Evolutionary conservation across 2,797 vertebrate species (phyloP).

Genomic region (Echeneis naucrates): DNA sequence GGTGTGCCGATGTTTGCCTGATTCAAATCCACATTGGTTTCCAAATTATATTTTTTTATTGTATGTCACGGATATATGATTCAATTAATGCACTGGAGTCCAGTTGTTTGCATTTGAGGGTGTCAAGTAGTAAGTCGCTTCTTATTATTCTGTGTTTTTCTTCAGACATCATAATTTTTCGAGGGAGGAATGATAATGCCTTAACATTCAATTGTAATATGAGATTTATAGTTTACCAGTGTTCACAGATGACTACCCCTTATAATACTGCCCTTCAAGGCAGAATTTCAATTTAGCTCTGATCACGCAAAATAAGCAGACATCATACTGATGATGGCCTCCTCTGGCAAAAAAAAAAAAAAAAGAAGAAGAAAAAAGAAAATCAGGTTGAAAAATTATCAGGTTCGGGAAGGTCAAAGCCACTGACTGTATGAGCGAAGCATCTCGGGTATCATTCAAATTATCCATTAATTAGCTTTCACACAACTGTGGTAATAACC

Average conservation of each 20-base stretch:
- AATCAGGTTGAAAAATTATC: conserved; percentile 76
- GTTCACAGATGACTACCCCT: conserved; percentile 64
- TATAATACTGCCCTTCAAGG: conserved; percentile 68
- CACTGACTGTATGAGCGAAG: conserved; percentile 79
- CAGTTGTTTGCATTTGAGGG: conserved; percentile 22
- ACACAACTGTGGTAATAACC: conserved; percentile 84
- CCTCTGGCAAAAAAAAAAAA: conserved; percentile 24
- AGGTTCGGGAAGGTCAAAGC: conserved; percentile 90
- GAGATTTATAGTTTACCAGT: conserved; percentile 55
- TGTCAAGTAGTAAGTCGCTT: neutral
- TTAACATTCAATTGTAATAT: conserved; percentile 41
- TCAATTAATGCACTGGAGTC: conserved; percentile 16
- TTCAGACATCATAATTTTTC: conserved; percentile 28
- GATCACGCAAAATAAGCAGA: conserved; percentile 71
- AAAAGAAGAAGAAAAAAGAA: conserved; percentile 23
- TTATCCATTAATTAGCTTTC: conserved; percentile 90
- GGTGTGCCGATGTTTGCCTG: neutral
- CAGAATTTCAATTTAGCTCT: conserved; percentile 72
- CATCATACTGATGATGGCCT: conserved; percentile 60
- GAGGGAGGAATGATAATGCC: conserved; percentile 29
- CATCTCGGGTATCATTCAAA: conserved; percentile 90
- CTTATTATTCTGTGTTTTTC: neutral
- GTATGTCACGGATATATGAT: conserved; percentile 7
- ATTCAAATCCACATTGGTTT: conserved; percentile 13
- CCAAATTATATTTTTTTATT: conserved; percentile 4